Evolutionary conservation across 2,113 vertebrate species (phyloP).

Genomic region (Paramisgurnus dabryanus): DNA sequence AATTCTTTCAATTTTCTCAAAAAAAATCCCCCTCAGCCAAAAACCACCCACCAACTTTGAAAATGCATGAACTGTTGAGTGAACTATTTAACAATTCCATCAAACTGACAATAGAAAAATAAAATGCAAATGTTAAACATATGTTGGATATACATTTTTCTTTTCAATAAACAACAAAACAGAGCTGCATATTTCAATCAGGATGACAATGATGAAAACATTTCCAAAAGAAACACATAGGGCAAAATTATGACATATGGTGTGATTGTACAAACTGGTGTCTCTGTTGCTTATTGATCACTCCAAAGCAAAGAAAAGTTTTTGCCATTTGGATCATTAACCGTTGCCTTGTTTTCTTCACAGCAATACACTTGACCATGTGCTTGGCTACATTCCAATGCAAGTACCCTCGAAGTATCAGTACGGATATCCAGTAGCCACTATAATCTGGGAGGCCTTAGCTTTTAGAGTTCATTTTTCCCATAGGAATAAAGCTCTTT

Average conservation of each 20-base stretch:
- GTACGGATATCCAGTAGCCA: conserved; percentile 26
- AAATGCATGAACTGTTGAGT: conserved; percentile 3
- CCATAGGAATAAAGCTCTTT: conserved; percentile 60
- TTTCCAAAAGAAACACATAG: neutral
- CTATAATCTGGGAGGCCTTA: neutral
- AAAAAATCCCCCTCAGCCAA: conserved; percentile 18
- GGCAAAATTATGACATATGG: conserved; percentile 7
- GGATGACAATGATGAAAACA: neutral
- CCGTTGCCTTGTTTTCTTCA: conserved; percentile 14
- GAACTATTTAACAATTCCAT: neutral
- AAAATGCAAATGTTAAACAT: conserved; percentile 19
- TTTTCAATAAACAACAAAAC: conserved; percentile 6
- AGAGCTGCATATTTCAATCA: neutral
- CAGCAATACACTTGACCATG: neutral
- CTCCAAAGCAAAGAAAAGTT: neutral
- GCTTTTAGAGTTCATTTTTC: conserved; percentile 37
- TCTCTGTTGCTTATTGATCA: conserved; percentile 8
- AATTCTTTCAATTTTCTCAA: conserved; percentile 50
- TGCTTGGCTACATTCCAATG: conserved; percentile 35
- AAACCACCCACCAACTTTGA: conserved; percentile 7
- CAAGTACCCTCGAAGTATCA: conserved; percentile 40
- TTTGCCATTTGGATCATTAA: conserved; percentile 1
- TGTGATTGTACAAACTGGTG: neutral
- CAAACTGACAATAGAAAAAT: conserved; percentile 25
- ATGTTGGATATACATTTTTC: conserved; percentile 27